phyloP scores from a whole-genome alignment of 2,888 invertebrate genomes.

The Eilema griseolum region DNA sequence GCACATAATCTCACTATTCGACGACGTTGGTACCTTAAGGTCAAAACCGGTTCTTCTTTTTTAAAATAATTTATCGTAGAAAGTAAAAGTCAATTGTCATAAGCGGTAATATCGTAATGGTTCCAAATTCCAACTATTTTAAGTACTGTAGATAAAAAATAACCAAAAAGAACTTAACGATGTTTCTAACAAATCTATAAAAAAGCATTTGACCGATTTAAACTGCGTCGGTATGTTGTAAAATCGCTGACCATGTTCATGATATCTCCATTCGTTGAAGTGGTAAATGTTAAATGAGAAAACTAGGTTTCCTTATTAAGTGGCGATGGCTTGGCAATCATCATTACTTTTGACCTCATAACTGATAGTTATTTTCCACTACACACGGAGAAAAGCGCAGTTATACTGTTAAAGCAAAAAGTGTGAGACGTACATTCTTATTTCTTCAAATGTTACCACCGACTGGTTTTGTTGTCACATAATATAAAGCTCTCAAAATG shows the following conservation, averaged over 20 bases:
- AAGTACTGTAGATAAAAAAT: background rate
- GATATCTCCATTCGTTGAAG: conserved; percentile 30
- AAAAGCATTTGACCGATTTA: conserved; percentile 6
- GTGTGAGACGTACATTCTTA: conserved; percentile 20
- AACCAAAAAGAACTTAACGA: background rate
- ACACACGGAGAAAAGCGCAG: conserved; percentile 35
- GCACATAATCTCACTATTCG: background rate
- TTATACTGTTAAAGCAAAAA: conserved; percentile 36
- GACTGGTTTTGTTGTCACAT: conserved; percentile 37
- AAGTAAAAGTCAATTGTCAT: conserved; percentile 14
- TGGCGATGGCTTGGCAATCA: conserved; percentile 41
- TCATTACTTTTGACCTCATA: conserved; percentile 49
- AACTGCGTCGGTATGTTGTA: conserved; percentile 6
- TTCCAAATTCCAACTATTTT: background rate
- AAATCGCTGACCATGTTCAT: conserved; percentile 21
- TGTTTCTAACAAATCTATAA: background rate
- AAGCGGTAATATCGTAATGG: background rate
- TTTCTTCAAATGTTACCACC: conserved; percentile 28
- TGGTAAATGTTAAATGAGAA: conserved; percentile 45
- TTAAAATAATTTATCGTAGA: conserved; percentile 25
- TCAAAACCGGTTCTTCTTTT: conserved; percentile 1
- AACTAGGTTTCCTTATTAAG: conserved; percentile 45
- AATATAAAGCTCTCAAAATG: conserved; percentile 42
- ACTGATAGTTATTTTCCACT: conserved; percentile 36
- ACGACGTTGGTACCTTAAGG: background rate